Percentiles rank a stretch among this genome's conserved stretches.
These are phyloP conservation scores for Ellobius talpinus DNA, from an alignment of 2,113 vertebrate genomes.

Conservation along the genomic window DNA sequence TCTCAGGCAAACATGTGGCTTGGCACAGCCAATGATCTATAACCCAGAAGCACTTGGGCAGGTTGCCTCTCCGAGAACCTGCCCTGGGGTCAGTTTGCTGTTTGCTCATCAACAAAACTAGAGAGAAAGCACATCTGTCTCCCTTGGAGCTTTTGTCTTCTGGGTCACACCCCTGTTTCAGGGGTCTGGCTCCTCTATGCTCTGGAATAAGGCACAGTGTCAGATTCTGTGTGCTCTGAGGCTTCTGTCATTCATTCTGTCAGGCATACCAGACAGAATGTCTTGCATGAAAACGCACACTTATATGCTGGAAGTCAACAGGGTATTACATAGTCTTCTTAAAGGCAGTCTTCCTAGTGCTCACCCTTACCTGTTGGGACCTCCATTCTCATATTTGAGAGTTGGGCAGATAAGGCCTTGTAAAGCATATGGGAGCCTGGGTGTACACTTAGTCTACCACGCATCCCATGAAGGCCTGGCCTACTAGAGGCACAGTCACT, in stretches of 20 bases:
- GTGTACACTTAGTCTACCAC: not conserved
- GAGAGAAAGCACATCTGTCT: not conserved
- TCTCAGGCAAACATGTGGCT: not conserved
- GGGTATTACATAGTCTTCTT: not conserved
- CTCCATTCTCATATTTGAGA: not conserved
- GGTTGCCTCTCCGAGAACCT: not conserved
- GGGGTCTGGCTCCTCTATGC: not conserved
- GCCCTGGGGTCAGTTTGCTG: not conserved
- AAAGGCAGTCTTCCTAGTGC: not conserved
- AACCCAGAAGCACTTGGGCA: not conserved
- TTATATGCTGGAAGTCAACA: not conserved
- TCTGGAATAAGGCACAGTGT: not conserved
- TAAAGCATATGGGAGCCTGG: not conserved
- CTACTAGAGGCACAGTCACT: not conserved
- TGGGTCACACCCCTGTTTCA: not conserved
- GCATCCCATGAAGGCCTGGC: not conserved
- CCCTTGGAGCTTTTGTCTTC: not conserved
- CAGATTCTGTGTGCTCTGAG: not conserved
- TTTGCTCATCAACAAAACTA: conserved; percentile 31
- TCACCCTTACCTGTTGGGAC: not conserved
- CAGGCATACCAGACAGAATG: not conserved
- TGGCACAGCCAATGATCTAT: not conserved
- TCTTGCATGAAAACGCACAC: not conserved
- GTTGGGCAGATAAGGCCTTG: not conserved
- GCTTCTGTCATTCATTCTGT: not conserved